Evolutionary conservation across 2,888 invertebrate genomes (phyloP).

Genomic region (Drosophila fulvimacula): DNA sequence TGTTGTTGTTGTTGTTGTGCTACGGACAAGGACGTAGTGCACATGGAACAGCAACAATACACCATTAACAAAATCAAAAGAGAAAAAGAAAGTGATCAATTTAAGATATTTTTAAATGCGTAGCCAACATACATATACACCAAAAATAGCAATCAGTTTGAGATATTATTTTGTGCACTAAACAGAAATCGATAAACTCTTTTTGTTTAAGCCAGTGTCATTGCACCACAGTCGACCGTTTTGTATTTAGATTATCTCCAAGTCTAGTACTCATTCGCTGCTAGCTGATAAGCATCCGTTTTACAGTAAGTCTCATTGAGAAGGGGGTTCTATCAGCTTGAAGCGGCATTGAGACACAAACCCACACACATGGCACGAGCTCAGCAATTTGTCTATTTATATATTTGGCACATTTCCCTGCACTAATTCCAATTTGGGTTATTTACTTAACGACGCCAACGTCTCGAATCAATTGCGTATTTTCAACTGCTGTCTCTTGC

Average conservation of each 20-base stretch:
- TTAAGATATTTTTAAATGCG: constrained; percentile 8
- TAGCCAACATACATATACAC: not conserved
- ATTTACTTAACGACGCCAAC: constrained; percentile 68
- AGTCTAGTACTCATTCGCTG: not conserved
- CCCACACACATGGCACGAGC: constrained; percentile 41
- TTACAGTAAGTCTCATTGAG: constrained; percentile 6
- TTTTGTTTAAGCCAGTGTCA: constrained; percentile 12
- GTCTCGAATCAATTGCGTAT: constrained; percentile 59
- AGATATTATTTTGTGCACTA: not conserved
- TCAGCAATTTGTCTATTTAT: constrained; percentile 66
- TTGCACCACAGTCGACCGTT: constrained; percentile 16
- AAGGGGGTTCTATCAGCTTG: constrained; percentile 15
- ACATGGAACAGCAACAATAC: constrained; percentile 4
- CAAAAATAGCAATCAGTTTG: not conserved
- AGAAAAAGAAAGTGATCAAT: constrained; percentile 16
- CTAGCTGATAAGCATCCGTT: constrained; percentile 14
- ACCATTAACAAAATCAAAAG: not conserved
- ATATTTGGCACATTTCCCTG: constrained; percentile 71
- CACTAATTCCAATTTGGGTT: constrained; percentile 70
- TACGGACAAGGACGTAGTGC: constrained; percentile 32
- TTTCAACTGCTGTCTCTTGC: constrained; percentile 31
- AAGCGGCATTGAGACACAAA: constrained; percentile 19
- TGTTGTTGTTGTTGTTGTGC: constrained; percentile 27
- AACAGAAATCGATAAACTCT: constrained; percentile 10
- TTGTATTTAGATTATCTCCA: constrained; percentile 2